Percentiles rank a stretch among this genome's conserved stretches.
Evolutionary conservation across 2,797 vertebrate species (phyloP).

Genomic region (Steatocranus sp.): DNA sequence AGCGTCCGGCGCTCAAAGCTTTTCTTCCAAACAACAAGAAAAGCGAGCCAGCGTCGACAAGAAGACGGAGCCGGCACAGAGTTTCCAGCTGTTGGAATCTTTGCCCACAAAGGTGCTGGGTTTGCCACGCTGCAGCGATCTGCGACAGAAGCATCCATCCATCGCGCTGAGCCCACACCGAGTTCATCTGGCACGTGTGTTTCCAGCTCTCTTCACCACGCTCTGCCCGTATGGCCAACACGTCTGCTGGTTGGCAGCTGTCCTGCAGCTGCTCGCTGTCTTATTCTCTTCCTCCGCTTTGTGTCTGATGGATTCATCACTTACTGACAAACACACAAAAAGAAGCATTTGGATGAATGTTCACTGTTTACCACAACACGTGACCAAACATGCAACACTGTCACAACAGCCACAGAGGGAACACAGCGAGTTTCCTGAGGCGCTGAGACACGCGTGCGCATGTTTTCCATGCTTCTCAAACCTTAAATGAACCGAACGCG

Average conservation of each 20-base stretch:
- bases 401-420: neutral
- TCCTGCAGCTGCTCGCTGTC: neutral
- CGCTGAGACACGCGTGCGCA: fast-evolving
- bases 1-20: neutral
- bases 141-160: neutral
- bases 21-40: neutral
- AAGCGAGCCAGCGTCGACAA: neutral
- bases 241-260: neutral
- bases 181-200: neutral
- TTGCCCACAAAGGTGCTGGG: neutral
- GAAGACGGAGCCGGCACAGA: neutral
- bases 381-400: neutral
- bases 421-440: neutral
- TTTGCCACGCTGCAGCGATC: neutral
- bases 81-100: neutral
- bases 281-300: neutral
- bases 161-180: neutral
- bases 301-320: neutral
- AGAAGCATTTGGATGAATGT: neutral
- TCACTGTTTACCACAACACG: neutral
- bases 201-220: neutral
- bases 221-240: neutral
- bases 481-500: neutral
- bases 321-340: neutral
- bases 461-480: neutral